Conservation (phyloP, 2,797 vertebrate genomes). For the Anabas testudineus region DNA sequence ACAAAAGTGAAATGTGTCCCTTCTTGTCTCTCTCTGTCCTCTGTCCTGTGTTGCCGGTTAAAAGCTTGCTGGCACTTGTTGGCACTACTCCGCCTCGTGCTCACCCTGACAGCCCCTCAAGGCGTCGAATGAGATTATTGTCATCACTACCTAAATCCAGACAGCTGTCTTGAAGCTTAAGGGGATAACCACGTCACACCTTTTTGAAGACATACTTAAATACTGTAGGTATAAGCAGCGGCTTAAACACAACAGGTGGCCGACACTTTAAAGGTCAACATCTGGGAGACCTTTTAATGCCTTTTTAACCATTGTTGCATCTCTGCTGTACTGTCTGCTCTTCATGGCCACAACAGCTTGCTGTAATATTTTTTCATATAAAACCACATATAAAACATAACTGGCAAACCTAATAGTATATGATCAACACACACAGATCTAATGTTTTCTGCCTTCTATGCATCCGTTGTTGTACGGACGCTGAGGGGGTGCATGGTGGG, state of each 20-base stretch:
- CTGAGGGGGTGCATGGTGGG: not conserved
- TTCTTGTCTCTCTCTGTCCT: conserved; percentile 11
- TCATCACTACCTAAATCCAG: conserved; percentile 80
- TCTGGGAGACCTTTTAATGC: conserved; percentile 33
- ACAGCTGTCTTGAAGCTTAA: conserved; percentile 81
- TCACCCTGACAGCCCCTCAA: conserved; percentile 46
- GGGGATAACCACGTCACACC: conserved; percentile 80
- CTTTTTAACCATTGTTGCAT: conserved; percentile 12
- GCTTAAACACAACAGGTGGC: conserved; percentile 57
- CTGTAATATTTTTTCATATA: not conserved
- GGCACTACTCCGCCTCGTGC: conserved; percentile 34
- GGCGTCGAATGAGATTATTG: conserved; percentile 78
- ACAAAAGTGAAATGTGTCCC: not conserved
- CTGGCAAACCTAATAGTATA: too few relatives aligned
- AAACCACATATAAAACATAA: not conserved
- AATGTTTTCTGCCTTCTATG: too few relatives aligned
- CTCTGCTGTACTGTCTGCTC: not conserved
- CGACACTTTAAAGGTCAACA: conserved; percentile 44
- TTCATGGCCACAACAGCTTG: not conserved
- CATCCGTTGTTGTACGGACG: not conserved
- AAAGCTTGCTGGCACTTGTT: conserved; percentile 30
- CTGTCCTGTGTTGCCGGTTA: conserved; percentile 19
- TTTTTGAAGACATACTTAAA: conserved; percentile 47
- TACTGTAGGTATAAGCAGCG: conserved; percentile 16
- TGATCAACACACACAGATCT: too few relatives aligned